Evolutionary conservation across 2,797 vertebrate genomes (phyloP).

Genomic region (Iguana delicatissima): DNA sequence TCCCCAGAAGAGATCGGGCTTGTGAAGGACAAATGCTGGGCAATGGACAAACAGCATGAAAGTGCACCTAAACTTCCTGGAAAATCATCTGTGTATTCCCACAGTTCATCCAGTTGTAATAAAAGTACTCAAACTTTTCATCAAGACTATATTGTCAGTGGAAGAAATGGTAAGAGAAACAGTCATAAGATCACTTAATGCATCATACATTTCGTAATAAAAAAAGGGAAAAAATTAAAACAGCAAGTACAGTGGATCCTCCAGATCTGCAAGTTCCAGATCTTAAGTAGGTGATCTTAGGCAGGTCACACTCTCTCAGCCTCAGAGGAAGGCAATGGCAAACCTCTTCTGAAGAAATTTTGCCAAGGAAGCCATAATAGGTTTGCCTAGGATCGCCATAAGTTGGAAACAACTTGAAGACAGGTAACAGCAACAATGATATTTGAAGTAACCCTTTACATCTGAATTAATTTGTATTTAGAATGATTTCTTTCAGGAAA

Average conservation of each 20-base stretch:
- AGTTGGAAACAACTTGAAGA: no score
- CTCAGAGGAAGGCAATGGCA: no score
- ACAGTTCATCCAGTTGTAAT: slow-evolving; percentile 37
- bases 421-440: no score
- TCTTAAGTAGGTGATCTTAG: no score
- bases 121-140: slow-evolving; percentile 73
- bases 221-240: neutral
- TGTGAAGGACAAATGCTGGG: slow-evolving; percentile 74
- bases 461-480: neutral
- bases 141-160: slow-evolving; percentile 71
- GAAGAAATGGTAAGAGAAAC: slow-evolving; percentile 56
- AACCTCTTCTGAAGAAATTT: no score
- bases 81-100: neutral
- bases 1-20: slow-evolving; percentile 77
- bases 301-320: no score
- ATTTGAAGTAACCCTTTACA: no score
- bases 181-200: neutral
- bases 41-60: slow-evolving; percentile 74
- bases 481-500: neutral
- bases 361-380: no score
- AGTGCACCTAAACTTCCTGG: slow-evolving; percentile 28
- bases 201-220: neutral
- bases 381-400: no score
- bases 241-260: neutral
- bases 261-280: no score